A percentile compares a stretch with the other conserved stretches of the same genome.
These are phyloP conservation scores for Silurus aristotelis DNA, from an alignment of 2,797 vertebrate genomes.

Conservation along the genomic window DNA sequence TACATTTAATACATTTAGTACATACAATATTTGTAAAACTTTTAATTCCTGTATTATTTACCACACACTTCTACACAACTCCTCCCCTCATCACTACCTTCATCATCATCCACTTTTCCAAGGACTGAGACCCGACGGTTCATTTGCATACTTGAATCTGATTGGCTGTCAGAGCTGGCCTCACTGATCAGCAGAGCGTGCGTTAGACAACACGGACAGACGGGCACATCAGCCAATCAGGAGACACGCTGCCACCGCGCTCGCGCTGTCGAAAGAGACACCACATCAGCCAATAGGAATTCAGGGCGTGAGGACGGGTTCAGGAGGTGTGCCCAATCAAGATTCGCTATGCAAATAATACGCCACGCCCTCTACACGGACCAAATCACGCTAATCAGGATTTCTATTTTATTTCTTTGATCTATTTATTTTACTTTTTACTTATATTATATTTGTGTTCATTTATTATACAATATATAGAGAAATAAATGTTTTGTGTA, in stretches of 20 bases:
- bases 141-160: conserved; percentile 35
- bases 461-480: too few species aligned
- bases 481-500: not conserved
- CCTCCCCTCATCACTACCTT: not conserved
- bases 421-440: too few species aligned
- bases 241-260: conserved; percentile 22
- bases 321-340: conserved; percentile 75
- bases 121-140: not conserved
- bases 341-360: not conserved
- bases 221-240: conserved; percentile 50
- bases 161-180: conserved; percentile 70
- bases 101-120: not conserved
- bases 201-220: conserved; percentile 36
- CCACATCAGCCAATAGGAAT: conserved; percentile 54
- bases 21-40: too few species aligned
- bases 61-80: not conserved
- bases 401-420: too few species aligned
- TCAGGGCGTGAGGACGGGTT: conserved; percentile 8
- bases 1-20: too few species aligned
- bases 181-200: conserved; percentile 81
- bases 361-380: too few species aligned
- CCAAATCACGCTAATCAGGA: not conserved
- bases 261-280: not conserved
- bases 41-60: too few species aligned
- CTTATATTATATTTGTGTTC: too few species aligned